Conservation (phyloP, 2,113 vertebrate species). For the Nannobrachium achirus region DNA sequence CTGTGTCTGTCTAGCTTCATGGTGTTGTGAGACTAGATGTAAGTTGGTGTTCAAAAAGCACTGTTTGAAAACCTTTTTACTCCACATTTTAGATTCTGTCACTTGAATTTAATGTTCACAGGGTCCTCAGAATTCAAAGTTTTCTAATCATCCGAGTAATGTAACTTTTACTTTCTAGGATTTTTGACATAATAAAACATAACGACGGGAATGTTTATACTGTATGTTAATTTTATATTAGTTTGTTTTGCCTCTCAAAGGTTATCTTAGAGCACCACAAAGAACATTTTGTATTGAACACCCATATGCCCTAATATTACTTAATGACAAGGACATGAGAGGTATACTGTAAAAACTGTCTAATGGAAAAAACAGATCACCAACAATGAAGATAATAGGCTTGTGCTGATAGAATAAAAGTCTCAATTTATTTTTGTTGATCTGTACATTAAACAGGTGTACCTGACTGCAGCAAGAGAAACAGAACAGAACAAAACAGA, state of each 20-base stretch:
- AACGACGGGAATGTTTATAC: too few relatives aligned
- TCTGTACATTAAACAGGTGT: conserved; percentile 84
- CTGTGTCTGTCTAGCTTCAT: not conserved
- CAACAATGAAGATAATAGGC: conserved; percentile 36
- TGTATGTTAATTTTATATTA: too few relatives aligned
- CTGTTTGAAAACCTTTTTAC: conserved; percentile 29
- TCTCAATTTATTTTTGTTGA: conserved; percentile 83
- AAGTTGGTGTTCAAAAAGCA: conserved; percentile 21
- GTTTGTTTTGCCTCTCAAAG: too few relatives aligned
- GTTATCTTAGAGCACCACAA: too few relatives aligned
- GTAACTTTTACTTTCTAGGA: too few relatives aligned
- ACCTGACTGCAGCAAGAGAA: conserved; percentile 83
- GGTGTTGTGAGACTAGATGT: conserved; percentile 9
- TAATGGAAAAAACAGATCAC: conserved; percentile 13
- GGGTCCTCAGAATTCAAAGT: not conserved
- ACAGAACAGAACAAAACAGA: conserved; percentile 60
- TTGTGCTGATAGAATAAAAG: conserved; percentile 85
- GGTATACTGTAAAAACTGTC: not conserved
- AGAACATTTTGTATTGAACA: not conserved
- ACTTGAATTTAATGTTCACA: conserved; percentile 55
- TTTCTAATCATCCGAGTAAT: too few relatives aligned
- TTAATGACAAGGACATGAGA: not conserved
- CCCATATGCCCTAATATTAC: not conserved
- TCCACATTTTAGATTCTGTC: conserved; percentile 48
- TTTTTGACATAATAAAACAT: too few relatives aligned